Conservation (phyloP, 2,797 vertebrate species). For the Acropternis orthonyx region DNA sequence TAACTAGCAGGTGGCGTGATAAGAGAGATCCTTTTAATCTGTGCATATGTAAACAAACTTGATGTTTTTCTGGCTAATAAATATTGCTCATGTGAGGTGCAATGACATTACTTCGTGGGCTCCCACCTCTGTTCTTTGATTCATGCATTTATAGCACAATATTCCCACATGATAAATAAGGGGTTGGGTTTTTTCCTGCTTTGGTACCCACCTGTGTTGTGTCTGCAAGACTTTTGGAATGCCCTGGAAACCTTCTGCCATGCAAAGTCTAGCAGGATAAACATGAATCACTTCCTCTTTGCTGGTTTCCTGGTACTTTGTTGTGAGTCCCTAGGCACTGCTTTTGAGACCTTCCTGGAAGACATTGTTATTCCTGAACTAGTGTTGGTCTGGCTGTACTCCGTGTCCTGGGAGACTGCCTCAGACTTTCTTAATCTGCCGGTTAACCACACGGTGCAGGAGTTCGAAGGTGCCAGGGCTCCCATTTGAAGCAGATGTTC, state of each 20-base stretch:
- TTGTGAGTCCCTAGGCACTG: background rate
- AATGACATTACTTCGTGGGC: background rate
- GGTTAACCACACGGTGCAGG: background rate
- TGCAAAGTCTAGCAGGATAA: background rate
- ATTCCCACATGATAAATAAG: background rate
- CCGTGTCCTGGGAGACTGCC: background rate
- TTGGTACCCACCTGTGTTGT: background rate
- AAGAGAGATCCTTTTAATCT: background rate
- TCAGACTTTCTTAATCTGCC: background rate
- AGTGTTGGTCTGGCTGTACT: background rate
- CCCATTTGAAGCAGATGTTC: background rate
- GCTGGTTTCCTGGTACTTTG: background rate
- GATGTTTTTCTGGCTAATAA: background rate
- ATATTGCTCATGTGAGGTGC: background rate
- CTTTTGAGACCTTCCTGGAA: slow-evolving; percentile 8
- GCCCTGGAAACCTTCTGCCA: background rate
- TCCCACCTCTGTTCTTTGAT: background rate
- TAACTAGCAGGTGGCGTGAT: background rate
- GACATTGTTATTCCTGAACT: background rate
- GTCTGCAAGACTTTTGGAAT: background rate
- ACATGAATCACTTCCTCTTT: slow-evolving; percentile 2
- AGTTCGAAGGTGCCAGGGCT: background rate
- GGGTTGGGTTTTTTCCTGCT: background rate
- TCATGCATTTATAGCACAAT: background rate
- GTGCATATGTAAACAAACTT: background rate